Conservation (phyloP, 2,113 vertebrate species). For the Kryptolebias marmoratus region DNA sequence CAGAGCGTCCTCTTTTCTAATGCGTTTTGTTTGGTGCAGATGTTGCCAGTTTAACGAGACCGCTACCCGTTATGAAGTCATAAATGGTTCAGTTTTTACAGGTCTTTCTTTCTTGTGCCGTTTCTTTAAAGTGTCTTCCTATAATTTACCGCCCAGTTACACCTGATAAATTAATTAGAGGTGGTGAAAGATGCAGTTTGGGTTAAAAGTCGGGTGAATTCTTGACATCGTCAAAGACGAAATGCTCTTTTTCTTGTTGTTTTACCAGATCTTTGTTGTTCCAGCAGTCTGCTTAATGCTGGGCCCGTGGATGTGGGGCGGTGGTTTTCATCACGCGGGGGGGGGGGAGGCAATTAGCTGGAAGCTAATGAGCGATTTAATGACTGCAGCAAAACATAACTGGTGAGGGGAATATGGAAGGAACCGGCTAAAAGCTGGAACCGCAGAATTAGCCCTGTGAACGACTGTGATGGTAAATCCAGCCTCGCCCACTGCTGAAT, state of each 20-base stretch:
- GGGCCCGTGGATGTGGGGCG: background rate
- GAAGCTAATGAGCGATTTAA: conserved; percentile 64
- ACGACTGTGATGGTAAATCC: conserved; percentile 16
- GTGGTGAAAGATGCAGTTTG: no score
- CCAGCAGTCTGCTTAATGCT: background rate
- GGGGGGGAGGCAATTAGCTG: conserved; percentile 49
- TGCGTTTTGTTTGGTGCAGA: conserved; percentile 19
- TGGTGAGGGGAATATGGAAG: conserved; percentile 27
- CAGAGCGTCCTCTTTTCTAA: conserved; percentile 17
- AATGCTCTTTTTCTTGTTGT: background rate
- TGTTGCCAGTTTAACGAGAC: conserved; percentile 19
- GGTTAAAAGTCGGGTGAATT: no score
- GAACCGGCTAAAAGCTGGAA: conserved; percentile 37
- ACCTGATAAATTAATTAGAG: no score
- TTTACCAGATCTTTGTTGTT: background rate
- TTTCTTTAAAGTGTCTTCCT: no score
- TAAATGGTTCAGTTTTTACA: conserved; percentile 20
- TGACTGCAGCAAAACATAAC: conserved; percentile 56
- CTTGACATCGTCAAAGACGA: background rate
- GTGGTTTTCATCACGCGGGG: conserved; percentile 30
- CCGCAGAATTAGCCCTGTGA: conserved; percentile 14
- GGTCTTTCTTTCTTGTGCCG: no score
- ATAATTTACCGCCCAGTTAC: no score
- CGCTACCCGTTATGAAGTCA: conserved; percentile 22
- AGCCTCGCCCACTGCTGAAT: conserved; percentile 15